Evolutionary conservation across 2,888 invertebrate genomes (phyloP).

Genomic region (Drosophila greeni): DNA sequence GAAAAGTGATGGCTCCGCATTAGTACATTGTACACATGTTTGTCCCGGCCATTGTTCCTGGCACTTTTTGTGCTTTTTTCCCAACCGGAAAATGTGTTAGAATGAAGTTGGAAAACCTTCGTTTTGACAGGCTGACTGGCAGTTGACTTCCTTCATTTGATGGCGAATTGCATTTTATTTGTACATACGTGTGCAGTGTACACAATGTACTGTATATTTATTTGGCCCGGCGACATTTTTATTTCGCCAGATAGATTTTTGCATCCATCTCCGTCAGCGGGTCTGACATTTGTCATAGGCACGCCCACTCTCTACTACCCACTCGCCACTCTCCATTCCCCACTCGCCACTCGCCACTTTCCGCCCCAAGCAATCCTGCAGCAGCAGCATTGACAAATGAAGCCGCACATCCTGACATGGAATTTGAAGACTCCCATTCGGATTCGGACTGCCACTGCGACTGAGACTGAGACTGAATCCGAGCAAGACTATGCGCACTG

Average conservation of each 20-base stretch:
- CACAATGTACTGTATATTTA: slow-evolving; percentile 4
- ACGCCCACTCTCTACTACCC: not conserved
- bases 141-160: slow-evolving; percentile 63
- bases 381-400: slow-evolving; percentile 59
- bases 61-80: not conserved
- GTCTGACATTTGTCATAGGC: slow-evolving; percentile 58
- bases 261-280: slow-evolving; percentile 65
- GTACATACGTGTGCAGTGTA: slow-evolving; percentile 32
- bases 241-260: slow-evolving; percentile 62
- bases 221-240: slow-evolving; percentile 57
- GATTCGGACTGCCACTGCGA: slow-evolving; percentile 6
- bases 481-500: slow-evolving; percentile 3
- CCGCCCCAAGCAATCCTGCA: not conserved
- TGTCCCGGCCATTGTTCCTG: slow-evolving; percentile 2
- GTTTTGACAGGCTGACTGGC: slow-evolving; percentile 62
- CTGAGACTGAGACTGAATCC: slow-evolving; percentile 12
- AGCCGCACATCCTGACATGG: slow-evolving; percentile 59
- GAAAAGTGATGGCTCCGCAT: slow-evolving; percentile 5
- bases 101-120: slow-evolving; percentile 24
- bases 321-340: not conserved
- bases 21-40: slow-evolving; percentile 13
- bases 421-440: slow-evolving; percentile 47
- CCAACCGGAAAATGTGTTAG: not conserved
- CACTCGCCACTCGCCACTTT: not conserved
- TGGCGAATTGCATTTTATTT: slow-evolving; percentile 66